Evolutionary conservation across 2,888 invertebrate species (phyloP).

Genomic region (Caradrina clavipalpis): DNA sequence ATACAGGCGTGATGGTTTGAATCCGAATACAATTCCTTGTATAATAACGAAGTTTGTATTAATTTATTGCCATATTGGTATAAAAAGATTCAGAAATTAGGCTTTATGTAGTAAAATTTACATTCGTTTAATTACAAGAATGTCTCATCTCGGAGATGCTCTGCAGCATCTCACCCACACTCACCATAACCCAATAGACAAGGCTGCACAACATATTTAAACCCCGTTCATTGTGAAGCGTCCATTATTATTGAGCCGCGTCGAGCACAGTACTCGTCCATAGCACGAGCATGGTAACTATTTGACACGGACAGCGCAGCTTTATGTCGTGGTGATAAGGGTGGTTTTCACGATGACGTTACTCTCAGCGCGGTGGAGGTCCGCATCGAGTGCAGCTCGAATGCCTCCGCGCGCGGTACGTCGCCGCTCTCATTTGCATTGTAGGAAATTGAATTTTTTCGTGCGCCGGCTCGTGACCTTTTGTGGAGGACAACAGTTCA

Average conservation of each 20-base stretch:
- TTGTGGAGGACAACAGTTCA: conserved; percentile 4
- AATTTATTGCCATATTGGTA: not conserved
- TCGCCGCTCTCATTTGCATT: conserved; percentile 44
- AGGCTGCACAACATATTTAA: conserved; percentile 21
- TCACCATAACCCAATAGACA: not conserved
- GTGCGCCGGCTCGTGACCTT: conserved; percentile 31
- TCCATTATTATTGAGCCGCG: conserved; percentile 28
- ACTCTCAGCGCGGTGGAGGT: not conserved
- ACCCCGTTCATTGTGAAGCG: conserved; percentile 24
- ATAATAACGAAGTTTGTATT: too few species aligned
- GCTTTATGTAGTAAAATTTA: not conserved
- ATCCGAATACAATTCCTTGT: too few species aligned
- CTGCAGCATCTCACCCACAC: not conserved
- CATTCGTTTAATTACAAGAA: conserved; percentile 1
- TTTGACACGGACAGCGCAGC: not conserved
- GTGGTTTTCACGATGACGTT: not conserved
- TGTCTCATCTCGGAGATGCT: not conserved
- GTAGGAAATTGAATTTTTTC: conserved; percentile 57
- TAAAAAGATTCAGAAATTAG: not conserved
- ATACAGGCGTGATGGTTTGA: too few species aligned
- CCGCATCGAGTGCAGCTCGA: conserved; percentile 40
- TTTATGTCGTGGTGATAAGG: not conserved
- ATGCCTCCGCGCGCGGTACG: conserved; percentile 15
- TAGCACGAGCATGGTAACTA: not conserved
- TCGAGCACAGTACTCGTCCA: conserved; percentile 17